Evolutionary conservation across 2,797 vertebrate species (phyloP).

Genomic region (Dendrocincla fuliginosa): DNA sequence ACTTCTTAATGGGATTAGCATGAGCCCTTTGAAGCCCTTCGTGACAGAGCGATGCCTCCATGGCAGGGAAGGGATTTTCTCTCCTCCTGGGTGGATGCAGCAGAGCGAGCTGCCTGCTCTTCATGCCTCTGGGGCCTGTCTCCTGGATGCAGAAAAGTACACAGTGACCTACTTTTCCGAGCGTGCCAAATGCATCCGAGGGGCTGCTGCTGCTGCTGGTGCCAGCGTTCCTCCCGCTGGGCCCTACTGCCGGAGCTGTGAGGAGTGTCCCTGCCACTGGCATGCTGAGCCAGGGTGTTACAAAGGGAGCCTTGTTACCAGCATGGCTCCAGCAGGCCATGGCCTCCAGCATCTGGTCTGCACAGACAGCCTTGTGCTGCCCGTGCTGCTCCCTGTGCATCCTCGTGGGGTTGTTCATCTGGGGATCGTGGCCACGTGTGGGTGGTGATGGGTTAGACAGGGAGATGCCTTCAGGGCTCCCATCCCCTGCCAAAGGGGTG

Average conservation of each 20-base stretch:
- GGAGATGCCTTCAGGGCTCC: background rate
- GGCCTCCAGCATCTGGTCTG: fast-evolving
- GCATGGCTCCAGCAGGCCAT: background rate
- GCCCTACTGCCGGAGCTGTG: fast-evolving
- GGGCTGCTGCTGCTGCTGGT: background rate
- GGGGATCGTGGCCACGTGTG: background rate
- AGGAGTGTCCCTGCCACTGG: fast-evolving
- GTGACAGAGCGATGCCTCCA: background rate
- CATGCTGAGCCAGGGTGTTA: fast-evolving
- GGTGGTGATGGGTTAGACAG: background rate
- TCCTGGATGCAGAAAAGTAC: slow-evolving; percentile 18
- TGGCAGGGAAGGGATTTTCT: background rate
- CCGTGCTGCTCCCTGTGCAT: background rate
- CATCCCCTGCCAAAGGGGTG: fast-evolving
- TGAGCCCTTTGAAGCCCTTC: background rate
- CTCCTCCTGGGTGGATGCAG: background rate
- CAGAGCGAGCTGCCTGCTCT: background rate
- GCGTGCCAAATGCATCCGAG: background rate
- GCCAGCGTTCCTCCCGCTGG: background rate
- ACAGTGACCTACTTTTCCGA: slow-evolving; percentile 54
- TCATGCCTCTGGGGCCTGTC: background rate
- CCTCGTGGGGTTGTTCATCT: background rate
- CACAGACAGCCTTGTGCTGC: background rate
- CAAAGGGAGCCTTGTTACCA: slow-evolving; percentile 38
- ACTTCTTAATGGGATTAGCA: background rate